A percentile compares a stretch with the other conserved stretches of the same genome.
phyloP scores from a whole-genome alignment of 2,888 invertebrate species.

The Callinectes sapidus region DNA sequence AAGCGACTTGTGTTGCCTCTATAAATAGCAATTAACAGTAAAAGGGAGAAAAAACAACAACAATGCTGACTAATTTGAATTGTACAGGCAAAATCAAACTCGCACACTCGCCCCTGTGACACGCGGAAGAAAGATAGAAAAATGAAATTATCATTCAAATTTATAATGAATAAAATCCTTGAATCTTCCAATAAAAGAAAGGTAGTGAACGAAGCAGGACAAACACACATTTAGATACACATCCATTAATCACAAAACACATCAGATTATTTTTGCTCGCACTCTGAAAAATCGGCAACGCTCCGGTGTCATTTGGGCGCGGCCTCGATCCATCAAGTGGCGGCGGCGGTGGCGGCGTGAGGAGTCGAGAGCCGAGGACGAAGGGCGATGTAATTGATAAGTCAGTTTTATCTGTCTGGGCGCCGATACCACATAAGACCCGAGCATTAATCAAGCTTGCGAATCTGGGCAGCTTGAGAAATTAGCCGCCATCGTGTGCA shows the following conservation, averaged over 20 bases:
- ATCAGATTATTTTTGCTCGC: neutral
- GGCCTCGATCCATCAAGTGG: slow-evolving; percentile 1
- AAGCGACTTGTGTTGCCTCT: too few relatives aligned
- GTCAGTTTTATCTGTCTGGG: slow-evolving; percentile 17
- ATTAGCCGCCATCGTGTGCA: slow-evolving; percentile 21
- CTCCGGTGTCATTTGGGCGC: neutral
- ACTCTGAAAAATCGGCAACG: neutral
- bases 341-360: neutral
- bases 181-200: neutral
- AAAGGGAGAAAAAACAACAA: too few relatives aligned
- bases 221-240: neutral
- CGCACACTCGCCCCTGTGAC: too few relatives aligned
- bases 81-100: too few relatives aligned
- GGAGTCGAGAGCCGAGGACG: neutral
- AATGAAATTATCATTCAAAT: too few relatives aligned
- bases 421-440: slow-evolving; percentile 10
- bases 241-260: neutral
- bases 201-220: neutral
- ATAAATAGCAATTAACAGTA: too few relatives aligned
- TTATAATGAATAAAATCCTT: neutral
- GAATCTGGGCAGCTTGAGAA: slow-evolving; percentile 25
- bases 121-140: too few relatives aligned
- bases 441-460: slow-evolving; percentile 15
- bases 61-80: too few relatives aligned
- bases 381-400: slow-evolving; percentile 10